Evolutionary conservation across 35 echinoderm and acorn worm species (phyloP), one percentile per base, ranked within the genome.

Genomic region (Lytechinus pictus): DNA sequence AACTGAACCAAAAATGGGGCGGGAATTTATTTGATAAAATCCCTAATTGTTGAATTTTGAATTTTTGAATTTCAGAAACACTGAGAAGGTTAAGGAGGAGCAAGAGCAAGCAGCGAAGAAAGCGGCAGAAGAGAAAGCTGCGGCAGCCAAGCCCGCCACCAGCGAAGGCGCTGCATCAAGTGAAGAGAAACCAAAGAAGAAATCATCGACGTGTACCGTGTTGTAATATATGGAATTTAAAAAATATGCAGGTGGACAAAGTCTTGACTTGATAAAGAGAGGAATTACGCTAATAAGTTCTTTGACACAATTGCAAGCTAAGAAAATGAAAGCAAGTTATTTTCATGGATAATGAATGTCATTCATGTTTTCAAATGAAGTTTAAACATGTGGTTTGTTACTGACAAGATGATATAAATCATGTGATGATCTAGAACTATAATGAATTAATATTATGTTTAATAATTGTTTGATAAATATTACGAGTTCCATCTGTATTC

Each of bases 131-230:
- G 66, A 79, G 66, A 90, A 90, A 6, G 28, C 86, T 9, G 27
- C 88, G 44, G 10, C 28, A 29, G 4, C 88, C 88, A 14, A 44
- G 10, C 28, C 0, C 13, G 88, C 88, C 9, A 52, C 88, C 11
- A 21, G 88, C 24, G 88, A 9, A 4, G 52, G 52, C 28, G 29
- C 88, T 54, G 52, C 28, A 14, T 54, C 88, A 21, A 44, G 29
- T 33, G 24, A 21, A 2, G 88, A 90, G 16, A 90, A 90, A 27
- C 88, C 88, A 12, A 90, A 90, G 88, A 90, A 90, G 88, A 90
- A 90, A 21, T 90, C 88, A 44, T 90, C 88, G 88, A 90, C 88
- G 88, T 90, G 88, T 90, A 52, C 27, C 14, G 9, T 90, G 88
- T 21, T 90, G 88, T 90, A 90, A 90, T 52, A 9, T 58, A 90